A percentile compares a stretch with the other conserved stretches of the same genome.
These are phyloP conservation scores for Anser cygnoides DNA, from an alignment of 2,113 vertebrate species.

Conservation along the genomic window DNA sequence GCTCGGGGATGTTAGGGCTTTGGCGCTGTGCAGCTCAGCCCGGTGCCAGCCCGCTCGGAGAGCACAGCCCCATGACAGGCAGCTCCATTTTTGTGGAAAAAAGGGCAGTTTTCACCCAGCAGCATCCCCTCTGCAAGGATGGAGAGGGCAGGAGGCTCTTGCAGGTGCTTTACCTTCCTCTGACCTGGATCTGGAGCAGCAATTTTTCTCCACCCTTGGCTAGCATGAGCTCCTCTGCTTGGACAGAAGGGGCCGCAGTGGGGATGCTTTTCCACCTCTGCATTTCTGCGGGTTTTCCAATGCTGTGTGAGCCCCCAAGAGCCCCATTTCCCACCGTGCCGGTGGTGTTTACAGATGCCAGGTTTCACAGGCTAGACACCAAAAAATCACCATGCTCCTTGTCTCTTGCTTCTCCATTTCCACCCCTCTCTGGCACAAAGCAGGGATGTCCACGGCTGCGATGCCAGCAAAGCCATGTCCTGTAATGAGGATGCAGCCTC, in stretches of 20 bases:
- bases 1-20: too few relatives aligned
- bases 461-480: background rate
- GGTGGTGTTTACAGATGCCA: background rate
- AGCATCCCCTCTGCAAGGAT: background rate
- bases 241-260: background rate
- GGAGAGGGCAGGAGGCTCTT: background rate
- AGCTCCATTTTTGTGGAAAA: background rate
- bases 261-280: background rate
- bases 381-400: background rate
- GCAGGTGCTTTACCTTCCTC: background rate
- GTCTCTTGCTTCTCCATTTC: background rate
- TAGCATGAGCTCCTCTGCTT: background rate
- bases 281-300: background rate
- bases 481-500: background rate
- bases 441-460: background rate
- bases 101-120: background rate
- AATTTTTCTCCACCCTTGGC: background rate
- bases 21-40: background rate
- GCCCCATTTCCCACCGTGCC: background rate
- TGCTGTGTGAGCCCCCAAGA: rapidly evolving
- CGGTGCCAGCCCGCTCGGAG: background rate
- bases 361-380: background rate
- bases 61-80: background rate
- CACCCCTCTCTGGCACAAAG: background rate
- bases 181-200: background rate